Evolutionary conservation across 1,140 invertebrate species (phyloP).

Genomic region (Pristionchus pacificus): DNA sequence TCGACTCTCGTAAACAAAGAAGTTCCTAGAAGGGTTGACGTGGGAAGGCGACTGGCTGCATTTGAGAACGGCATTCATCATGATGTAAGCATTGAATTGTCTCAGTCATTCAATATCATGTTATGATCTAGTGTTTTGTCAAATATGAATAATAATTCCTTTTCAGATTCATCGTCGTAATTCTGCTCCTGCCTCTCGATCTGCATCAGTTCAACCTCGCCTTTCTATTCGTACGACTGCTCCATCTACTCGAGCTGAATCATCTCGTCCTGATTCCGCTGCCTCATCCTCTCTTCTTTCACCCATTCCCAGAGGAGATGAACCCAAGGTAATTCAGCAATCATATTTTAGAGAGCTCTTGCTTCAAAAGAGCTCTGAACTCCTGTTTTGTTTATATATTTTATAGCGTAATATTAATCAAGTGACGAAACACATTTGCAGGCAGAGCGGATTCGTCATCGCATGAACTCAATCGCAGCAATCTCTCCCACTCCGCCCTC

Average conservation of each 20-base stretch:
- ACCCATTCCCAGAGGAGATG: not conserved
- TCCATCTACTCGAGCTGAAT: too few species aligned
- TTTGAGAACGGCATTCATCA: conserved; percentile 40
- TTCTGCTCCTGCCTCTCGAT: not conserved
- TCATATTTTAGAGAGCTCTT: not conserved
- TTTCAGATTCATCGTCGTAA: not conserved
- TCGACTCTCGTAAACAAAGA: conserved; percentile 46
- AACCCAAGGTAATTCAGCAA: not conserved
- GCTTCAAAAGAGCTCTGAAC: too few species aligned
- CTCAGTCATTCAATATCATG: not conserved
- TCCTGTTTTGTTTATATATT: too few species aligned
- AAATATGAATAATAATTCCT: not conserved
- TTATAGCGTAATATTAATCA: too few species aligned
- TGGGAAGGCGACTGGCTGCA: conserved; percentile 38
- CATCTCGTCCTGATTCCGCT: not conserved
- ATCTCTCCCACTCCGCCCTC: conserved; percentile 48
- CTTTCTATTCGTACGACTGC: not conserved
- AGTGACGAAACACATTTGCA: too few species aligned
- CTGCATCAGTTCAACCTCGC: not conserved
- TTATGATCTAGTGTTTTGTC: not conserved
- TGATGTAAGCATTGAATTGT: not conserved
- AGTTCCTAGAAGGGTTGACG: conserved; percentile 44
- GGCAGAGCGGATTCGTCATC: conserved; percentile 39
- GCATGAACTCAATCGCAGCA: conserved; percentile 39
- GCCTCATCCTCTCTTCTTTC: not conserved